Percentiles rank a stretch among this genome's conserved stretches.
Evolutionary conservation across 2,888 invertebrate genomes (phyloP).

Genomic region (Acleris holmiana): DNA sequence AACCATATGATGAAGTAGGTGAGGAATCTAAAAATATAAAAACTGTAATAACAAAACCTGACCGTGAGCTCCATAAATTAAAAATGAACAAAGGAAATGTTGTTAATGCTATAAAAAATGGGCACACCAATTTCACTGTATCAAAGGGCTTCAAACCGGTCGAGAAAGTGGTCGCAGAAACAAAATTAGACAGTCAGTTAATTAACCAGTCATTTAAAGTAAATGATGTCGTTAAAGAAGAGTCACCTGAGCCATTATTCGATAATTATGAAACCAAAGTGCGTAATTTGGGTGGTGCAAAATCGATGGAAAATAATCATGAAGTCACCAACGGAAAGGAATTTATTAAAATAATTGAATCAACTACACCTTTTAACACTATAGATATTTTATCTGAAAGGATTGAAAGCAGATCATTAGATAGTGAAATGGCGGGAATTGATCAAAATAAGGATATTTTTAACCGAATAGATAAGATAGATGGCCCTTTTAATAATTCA

Average conservation of each 20-base stretch:
- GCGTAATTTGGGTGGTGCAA: too few species aligned
- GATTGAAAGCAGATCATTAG: constrained; percentile 3
- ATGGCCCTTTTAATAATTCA: neutral
- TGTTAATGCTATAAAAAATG: neutral
- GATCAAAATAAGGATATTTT: neutral
- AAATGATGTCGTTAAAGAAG: neutral
- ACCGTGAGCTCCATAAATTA: neutral
- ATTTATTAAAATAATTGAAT: constrained; percentile 40
- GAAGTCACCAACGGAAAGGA: constrained; percentile 41
- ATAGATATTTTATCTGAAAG: neutral
- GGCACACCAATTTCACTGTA: neutral
- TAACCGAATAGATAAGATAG: too few species aligned
- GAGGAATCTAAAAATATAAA: constrained; percentile 12
- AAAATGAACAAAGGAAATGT: constrained; percentile 5
- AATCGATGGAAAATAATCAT: neutral
- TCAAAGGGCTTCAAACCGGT: neutral
- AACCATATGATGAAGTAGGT: constrained; percentile 3
- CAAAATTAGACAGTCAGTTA: neutral
- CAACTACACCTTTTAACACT: neutral
- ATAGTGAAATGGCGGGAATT: constrained; percentile 1
- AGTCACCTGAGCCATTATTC: neutral
- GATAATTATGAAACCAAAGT: neutral
- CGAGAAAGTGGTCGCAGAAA: neutral
- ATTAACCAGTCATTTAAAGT: neutral
- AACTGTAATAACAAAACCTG: neutral